Evolutionary conservation across 2,113 vertebrate species (phyloP).

Genomic region (Miniopterus natalensis): DNA sequence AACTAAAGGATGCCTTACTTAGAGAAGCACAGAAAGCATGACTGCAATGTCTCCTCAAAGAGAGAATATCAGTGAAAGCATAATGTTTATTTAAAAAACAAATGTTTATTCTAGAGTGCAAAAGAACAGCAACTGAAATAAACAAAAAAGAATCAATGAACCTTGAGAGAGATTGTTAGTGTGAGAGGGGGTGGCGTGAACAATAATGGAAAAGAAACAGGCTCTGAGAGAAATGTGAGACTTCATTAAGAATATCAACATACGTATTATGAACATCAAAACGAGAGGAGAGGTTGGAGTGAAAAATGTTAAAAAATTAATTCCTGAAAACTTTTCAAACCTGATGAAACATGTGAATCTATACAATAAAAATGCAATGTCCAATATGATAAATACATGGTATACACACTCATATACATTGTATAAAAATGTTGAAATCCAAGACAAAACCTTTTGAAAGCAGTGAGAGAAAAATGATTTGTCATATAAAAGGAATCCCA

Average conservation of each 20-base stretch:
- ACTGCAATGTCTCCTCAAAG: not conserved
- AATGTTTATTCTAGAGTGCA: not conserved
- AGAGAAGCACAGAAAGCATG: not conserved
- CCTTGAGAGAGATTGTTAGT: not conserved
- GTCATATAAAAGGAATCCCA: not conserved
- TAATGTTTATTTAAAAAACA: not conserved
- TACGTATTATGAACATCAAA: not conserved
- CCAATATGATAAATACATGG: not conserved
- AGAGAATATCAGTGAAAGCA: not conserved
- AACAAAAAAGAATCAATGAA: not conserved
- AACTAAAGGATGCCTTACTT: not conserved
- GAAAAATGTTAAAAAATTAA: not conserved
- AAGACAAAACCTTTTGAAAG: constrained; percentile 25
- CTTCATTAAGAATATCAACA: not conserved
- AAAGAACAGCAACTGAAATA: not conserved
- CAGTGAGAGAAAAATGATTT: not conserved
- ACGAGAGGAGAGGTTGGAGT: not conserved
- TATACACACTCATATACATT: not conserved
- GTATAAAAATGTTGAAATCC: not conserved
- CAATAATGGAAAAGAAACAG: not conserved
- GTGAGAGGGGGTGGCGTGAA: not conserved
- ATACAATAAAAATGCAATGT: not conserved
- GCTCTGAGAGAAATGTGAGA: not conserved
- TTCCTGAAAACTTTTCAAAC: not conserved
- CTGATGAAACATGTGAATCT: constrained; percentile 18